Evolutionary conservation across 2,113 vertebrate species (phyloP).

Genomic region (Plecotus auritus): DNA sequence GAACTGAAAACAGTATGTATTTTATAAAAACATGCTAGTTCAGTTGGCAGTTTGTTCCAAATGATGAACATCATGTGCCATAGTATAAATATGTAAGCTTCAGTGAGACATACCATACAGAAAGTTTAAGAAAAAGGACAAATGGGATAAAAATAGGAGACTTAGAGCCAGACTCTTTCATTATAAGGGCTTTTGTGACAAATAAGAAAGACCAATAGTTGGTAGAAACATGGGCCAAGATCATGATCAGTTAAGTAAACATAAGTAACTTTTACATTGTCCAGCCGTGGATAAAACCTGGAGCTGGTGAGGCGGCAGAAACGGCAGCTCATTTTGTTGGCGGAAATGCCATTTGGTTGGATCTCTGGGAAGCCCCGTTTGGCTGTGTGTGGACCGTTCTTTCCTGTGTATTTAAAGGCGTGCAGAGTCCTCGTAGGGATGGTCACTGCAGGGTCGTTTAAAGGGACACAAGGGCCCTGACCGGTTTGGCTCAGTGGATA

Average conservation of each 20-base stretch:
- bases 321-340: neutral
- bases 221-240: neutral
- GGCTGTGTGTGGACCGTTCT: neutral
- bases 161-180: neutral
- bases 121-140: neutral
- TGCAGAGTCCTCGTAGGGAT: neutral
- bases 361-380: neutral
- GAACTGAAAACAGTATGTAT: neutral
- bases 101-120: neutral
- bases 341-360: too few species aligned
- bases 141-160: neutral
- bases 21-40: neutral
- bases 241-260: neutral
- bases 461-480: too few species aligned
- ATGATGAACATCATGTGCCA: neutral
- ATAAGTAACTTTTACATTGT: neutral
- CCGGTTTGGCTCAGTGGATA: too few species aligned
- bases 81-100: neutral
- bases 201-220: neutral
- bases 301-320: neutral
- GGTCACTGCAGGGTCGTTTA: neutral
- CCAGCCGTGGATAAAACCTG: accelerated
- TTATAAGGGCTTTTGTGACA: neutral
- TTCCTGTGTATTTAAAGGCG: neutral
- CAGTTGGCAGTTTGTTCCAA: neutral